Evolutionary conservation across 2,113 vertebrate species (phyloP), one percentile per base, ranked within the genome.

Genomic region (Bolborhynchus lineola): DNA sequence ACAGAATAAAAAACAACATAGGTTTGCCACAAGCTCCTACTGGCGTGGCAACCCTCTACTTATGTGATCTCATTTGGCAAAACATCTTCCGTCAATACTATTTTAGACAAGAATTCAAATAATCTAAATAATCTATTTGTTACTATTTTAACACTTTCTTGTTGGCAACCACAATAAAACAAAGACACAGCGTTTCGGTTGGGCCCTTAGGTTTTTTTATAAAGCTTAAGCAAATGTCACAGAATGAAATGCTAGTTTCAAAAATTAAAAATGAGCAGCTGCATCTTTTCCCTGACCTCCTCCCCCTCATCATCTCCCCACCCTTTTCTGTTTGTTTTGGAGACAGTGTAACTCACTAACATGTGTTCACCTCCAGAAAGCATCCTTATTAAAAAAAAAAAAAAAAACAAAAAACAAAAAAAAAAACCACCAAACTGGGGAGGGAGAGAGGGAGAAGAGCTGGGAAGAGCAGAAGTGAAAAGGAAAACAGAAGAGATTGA

Each of bases 301-400:
- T 94, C 72, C 59, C 46, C 50, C 65, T 78, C 92, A 95, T 82
- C 77, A 92, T 46, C 31, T 93, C 90, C 49, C 74, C 93, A 95
- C 91, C 81, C 92, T 92, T 46, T 80, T 96, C 72, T 94, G 77
- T 96, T 97, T 95, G 96, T 93, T 97, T 94, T 96, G 93, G 93
- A 97, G 83, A 96, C 93, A 92, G 62, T 16, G 44, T 76, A 86
- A 53, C 31, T 92, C 92, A 76, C 62, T 79, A 88, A 64, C 69
- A 90, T 5, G 9, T 69, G 64, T 81, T 87, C 86, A 95, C 83
- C 88, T 92, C 92, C 20, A 82, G 86, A 90, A 89, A 82, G n/a
- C 47, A 93, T 75, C 47, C 37, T 81, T 33, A 84, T 7, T 59
- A 88, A 20, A 82, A 46, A 67, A 53, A 39, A 26, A 47, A 83